Percentiles rank a stretch among this genome's conserved stretches.
These are phyloP conservation scores for Rotaria macrura DNA, from an alignment of 2,888 invertebrate species.

Conservation along the genomic window DNA sequence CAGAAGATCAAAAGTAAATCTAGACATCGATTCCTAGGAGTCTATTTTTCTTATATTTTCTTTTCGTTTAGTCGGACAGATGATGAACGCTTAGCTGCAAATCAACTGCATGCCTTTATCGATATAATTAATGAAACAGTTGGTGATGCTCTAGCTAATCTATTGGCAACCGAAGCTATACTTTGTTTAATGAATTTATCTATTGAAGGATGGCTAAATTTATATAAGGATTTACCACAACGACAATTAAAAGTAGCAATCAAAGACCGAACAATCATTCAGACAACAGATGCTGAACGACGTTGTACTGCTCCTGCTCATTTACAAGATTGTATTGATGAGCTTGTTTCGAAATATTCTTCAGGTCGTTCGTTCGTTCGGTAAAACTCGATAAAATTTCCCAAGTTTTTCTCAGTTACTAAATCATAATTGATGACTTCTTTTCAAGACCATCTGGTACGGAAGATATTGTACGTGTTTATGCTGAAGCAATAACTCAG, in stretches of 20 bases:
- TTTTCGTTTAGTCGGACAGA: neutral
- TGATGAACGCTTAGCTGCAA: neutral
- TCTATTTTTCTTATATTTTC: too few relatives aligned
- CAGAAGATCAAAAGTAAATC: constrained; percentile 50
- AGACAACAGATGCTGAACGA: constrained; percentile 77
- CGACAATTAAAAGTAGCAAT: constrained; percentile 62
- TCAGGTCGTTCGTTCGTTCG: constrained; percentile 11
- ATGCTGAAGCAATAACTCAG: constrained; percentile 68
- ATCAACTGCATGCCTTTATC: neutral
- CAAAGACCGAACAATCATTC: constrained; percentile 69
- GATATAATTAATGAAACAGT: constrained; percentile 51
- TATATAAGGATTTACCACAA: constrained; percentile 73
- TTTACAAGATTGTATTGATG: constrained; percentile 32
- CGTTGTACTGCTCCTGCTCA: constrained; percentile 63
- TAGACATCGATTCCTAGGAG: neutral
- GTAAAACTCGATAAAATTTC: neutral
- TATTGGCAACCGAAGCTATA: constrained; percentile 82
- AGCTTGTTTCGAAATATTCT: constrained; percentile 23
- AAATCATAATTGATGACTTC: neutral
- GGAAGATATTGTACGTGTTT: constrained; percentile 86
- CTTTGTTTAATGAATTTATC: constrained; percentile 63
- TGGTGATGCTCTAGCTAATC: constrained; percentile 90
- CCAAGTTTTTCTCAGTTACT: too few relatives aligned
- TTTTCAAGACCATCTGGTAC: constrained; percentile 72
- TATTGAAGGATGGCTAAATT: constrained; percentile 65